These are phyloP conservation scores for Picus viridis DNA, from an alignment of 2,797 vertebrate genomes.

Conservation along the genomic window DNA sequence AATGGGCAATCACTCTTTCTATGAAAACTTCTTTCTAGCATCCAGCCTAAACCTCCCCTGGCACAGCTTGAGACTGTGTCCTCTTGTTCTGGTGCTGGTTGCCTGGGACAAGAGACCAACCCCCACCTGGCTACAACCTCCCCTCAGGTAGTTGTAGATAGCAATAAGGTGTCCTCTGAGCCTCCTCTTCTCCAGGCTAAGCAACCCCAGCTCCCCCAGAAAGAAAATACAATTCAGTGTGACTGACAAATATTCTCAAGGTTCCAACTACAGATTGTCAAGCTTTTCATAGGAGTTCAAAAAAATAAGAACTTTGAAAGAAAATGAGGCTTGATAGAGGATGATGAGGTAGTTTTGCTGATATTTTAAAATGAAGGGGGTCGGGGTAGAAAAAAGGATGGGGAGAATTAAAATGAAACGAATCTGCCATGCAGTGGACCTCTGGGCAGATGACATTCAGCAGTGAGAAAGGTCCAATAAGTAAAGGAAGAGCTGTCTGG, in stretches of 20 bases:
- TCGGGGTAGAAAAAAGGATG: background rate
- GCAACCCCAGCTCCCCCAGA: no score
- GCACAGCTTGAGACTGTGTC: no score
- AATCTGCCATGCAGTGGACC: background rate
- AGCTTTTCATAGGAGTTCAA: background rate
- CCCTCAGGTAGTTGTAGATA: no score
- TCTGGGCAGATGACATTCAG: background rate
- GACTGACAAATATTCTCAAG: background rate
- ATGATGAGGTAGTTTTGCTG: background rate
- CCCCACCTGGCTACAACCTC: no score
- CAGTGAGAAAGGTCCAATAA: background rate
- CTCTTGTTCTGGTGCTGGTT: no score
- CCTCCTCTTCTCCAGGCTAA: no score
- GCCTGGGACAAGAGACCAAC: no score
- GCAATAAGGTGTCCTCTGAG: no score
- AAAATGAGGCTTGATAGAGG: background rate
- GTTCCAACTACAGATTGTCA: background rate
- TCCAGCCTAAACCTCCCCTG: no score
- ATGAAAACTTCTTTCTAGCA: no score
- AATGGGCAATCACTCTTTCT: no score
- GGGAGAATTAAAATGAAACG: background rate
- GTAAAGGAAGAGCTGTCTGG: accelerated
- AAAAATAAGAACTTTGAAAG: background rate
- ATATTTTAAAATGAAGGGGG: background rate
- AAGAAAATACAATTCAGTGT: background rate